Percentiles rank a stretch among this genome's conserved stretches.
These are phyloP conservation scores for Clanis bilineata DNA, from an alignment of 2,888 invertebrate species.

Conservation along the genomic window DNA sequence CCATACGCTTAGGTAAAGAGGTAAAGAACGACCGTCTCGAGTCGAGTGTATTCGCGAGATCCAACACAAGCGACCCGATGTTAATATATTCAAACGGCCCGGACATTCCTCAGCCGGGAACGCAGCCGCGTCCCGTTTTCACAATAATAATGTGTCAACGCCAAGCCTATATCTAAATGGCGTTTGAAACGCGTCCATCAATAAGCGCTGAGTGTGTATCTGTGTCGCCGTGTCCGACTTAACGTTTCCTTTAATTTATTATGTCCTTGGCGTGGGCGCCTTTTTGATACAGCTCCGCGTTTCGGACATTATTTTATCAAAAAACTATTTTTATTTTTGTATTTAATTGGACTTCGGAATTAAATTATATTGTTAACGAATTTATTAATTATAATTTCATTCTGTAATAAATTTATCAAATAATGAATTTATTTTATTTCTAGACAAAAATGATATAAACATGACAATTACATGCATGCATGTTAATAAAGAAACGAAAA, in stretches of 20 bases:
- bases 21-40: background rate
- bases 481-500: background rate
- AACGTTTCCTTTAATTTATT: conserved; percentile 51
- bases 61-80: background rate
- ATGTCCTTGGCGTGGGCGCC: conserved; percentile 34
- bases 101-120: background rate
- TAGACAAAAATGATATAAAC: background rate
- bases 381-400: background rate
- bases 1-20: background rate
- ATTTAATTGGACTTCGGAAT: background rate
- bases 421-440: background rate
- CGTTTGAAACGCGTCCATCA: conserved; percentile 80
- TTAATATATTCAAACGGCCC: conserved; percentile 8
- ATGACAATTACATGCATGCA: background rate
- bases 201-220: conserved; percentile 73
- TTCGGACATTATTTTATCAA: background rate
- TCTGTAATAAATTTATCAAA: too few species aligned
- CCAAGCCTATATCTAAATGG: conserved; percentile 76
- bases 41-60: background rate
- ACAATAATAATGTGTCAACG: conserved; percentile 78
- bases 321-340: background rate
- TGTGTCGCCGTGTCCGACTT: conserved; percentile 56
- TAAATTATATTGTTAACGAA: background rate
- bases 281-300: conserved; percentile 22
- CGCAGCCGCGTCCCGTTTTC: conserved; percentile 7